Base-by-base conservation (phyloP, 2,888 invertebrate genomes). In the Trichopria drosophilae region DNA sequence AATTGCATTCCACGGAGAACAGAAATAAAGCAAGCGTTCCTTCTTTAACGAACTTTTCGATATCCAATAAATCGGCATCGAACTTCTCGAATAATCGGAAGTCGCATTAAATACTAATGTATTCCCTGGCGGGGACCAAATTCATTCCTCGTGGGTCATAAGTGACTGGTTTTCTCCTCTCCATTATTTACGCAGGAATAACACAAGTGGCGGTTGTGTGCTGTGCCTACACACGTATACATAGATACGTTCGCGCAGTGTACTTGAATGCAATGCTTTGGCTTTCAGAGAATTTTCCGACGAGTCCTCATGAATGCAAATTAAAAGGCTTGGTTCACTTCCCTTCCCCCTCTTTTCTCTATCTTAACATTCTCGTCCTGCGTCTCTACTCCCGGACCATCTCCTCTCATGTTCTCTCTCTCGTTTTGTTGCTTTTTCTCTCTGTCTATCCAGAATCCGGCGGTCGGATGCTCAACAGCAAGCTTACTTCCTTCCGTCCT, bases 221-320 rank as follows among this genome's bases (percentile, higher is more conserved):
- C n/a, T n/a, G n/a, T n/a, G n/a, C n/a, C n/a, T n/a, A n/a, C n/a
- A n/a, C n/a, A n/a, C n/a, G n/a, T n/a, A n/a, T n/a, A n/a, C 49
- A 49, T 44, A 57, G 57, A 60, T 64, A 64, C 64, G 62, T 65
- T 62, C 61, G 53, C 40, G 43, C 54, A 59, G 62, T 66, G 62
- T 62, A 66, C 59, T 63, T 55, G 63, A 63, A n/a, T n/a, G n/a
- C n/a, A 67, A 69, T 69, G 67, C 65, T 65, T 62, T 60, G 58
- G 55, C 62, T 53, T 55, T 55, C 61, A 58, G 63, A 66, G 69
- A 72, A 70, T 70, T 69, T 66, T 63, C 47, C 51, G 45, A 39
- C 48, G 54, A 53, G 53, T 62, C 62, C 71, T 73, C 72, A 73
- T 73, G 72, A 73, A 73, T 73, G 73, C 68, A 73, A 73, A 73